Base-by-base conservation (phyloP, 2,113 vertebrate species). In the Gasterosteus nipponicus region DNA sequence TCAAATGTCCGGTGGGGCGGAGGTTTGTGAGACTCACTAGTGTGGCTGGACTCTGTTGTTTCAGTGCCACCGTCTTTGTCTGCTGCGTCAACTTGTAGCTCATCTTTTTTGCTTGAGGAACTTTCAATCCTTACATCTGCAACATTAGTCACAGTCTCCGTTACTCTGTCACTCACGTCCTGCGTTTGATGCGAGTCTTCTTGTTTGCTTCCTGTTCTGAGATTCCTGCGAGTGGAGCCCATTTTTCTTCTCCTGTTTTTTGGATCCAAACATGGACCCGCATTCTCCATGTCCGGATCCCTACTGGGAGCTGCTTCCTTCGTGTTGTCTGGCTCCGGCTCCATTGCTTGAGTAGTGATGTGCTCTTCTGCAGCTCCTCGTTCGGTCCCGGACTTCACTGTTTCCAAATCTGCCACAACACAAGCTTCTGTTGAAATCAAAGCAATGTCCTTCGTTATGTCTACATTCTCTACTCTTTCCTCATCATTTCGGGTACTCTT, bases 211-310 rank as follows among this genome's bases (percentile, higher is more conserved):
- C 15, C 54, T 14, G 54, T 72, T 38, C 41, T 22, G 0, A 86
- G 72, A 69, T 39, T 90, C 66, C 9, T 92, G 38, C 89, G 87
- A 0, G 80, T 86, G 11, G 92, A 93, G 7, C 91, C 91, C 85
- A 93, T 61, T 64, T 88, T 92, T 73, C 82, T 87, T 72, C 82
- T 89, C 59, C 44, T 84, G 49, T 31, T 68, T 18, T 62, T 15
- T 1, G 49, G 66, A 69, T 62, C 75, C 10, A 77, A 26, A 71
- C 70, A 60, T 18, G 69, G 65, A 75, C 80, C 83, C 44, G 61
- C 3, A 29, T 38, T 60, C 19, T 58, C 56, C 26, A 63, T 73
- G 44, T 77, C 80, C 1, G 33, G 3, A 31, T 57, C 29, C 76
- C 14, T 65, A 49, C 15, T 8, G n/a, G 63, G 44, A 54, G 10